Percentiles rank a stretch among this genome's conserved stretches.
Conservation (phyloP, 2,113 vertebrate genomes). For the Heterocephalus glaber region DNA sequence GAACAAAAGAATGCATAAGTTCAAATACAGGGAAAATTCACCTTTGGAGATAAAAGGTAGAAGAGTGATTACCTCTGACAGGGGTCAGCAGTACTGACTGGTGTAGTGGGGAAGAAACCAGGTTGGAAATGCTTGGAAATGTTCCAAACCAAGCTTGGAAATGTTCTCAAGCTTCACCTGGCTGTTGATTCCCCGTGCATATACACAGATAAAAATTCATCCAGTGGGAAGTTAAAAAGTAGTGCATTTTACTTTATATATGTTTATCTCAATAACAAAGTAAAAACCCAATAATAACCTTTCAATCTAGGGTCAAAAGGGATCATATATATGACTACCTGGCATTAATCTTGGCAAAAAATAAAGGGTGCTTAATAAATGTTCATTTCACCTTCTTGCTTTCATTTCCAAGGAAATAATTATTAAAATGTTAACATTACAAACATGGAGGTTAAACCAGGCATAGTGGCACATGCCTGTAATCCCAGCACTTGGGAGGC, state of each 20-base stretch:
- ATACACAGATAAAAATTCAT: not conserved
- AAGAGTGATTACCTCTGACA: not conserved
- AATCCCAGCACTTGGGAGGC: not conserved
- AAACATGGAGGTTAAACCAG: not conserved
- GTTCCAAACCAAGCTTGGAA: too few species aligned
- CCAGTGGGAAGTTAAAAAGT: not conserved
- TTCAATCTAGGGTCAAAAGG: not conserved
- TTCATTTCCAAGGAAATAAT: slow-evolving; percentile 31
- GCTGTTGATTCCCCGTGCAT: not conserved
- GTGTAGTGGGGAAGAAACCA: not conserved
- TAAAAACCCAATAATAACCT: slow-evolving; percentile 22
- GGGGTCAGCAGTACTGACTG: not conserved
- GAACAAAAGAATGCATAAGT: not conserved
- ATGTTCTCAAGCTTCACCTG: slow-evolving; percentile 3
- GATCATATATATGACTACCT: not conserved
- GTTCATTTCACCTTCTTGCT: slow-evolving; percentile 26
- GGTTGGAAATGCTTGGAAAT: not conserved
- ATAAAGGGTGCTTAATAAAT: slow-evolving; percentile 5
- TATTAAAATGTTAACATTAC: slow-evolving; percentile 13
- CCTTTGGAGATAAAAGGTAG: not conserved
- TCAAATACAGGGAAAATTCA: slow-evolving; percentile 23
- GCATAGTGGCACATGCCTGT: not conserved
- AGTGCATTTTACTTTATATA: not conserved
- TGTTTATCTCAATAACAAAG: slow-evolving; percentile 10
- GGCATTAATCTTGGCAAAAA: not conserved